Base-by-base conservation (phyloP, 2,113 vertebrate genomes). In the Sinocyclocheilus rhinocerous region DNA sequence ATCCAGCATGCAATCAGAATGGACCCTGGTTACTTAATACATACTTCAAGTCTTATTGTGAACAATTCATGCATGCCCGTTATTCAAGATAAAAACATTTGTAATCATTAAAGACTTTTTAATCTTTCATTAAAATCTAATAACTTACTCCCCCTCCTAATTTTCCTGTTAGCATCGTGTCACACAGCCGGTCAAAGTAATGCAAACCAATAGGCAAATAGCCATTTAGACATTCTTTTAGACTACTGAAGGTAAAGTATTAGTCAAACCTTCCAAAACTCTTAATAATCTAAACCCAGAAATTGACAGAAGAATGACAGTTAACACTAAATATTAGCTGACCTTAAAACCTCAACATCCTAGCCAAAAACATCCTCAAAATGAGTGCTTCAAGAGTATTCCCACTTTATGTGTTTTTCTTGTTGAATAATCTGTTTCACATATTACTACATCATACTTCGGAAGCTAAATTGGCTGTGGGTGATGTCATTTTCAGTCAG, bases 401-500 rank as follows among this genome's bases (percentile, higher is more conserved):
- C 36, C 36, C 36, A 36, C 36, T 3, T 36, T 36, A 36, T 36
- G 36, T 36, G 36, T 36, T 36, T 33, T 33, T 33, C 29, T 33
- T 33, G 29, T 33, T 33, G 29, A 36, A 36, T 36, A 36, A 45
- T 45, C 42, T 45, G 42, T 45, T 45, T 45, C 42, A 45, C 42
- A 8, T 7, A 10, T 45, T 10, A 48, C 45, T 48, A 48, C 45
- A 11, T 11, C 45, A 10, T 48, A 11, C 10, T 11, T 10, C 45
- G 2, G 45, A 48, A 3, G 45, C 45, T 10, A 48, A 48, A 48
- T 11, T 48, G 45, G 45, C 45, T 45, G 42, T 48, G 10, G 9
- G 45, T 48, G 45, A 48, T 10, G 10, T 48, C 10, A 45, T 45
- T 45, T 45, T 9, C 42, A 45, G 1, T 45, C 87, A 93, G 93